Conservation (phyloP, 2,888 invertebrate species). For the Timandra comae region DNA sequence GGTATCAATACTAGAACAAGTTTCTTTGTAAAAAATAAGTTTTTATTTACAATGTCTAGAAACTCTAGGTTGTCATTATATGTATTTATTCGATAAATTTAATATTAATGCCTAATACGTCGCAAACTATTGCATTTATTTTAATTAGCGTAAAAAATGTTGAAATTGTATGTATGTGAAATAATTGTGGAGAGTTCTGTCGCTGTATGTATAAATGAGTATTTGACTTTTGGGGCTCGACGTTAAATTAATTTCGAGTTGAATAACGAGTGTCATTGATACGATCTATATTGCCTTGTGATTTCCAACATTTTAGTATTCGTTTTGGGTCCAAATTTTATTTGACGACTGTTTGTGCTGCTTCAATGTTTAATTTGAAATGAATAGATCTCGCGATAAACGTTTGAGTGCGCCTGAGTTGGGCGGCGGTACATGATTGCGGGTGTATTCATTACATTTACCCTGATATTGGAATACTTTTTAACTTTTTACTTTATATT, state of each 20-base stretch:
- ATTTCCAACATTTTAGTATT: conserved; percentile 1
- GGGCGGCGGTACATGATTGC: conserved; percentile 37
- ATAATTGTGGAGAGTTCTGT: conserved; percentile 3
- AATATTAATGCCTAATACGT: conserved; percentile 8
- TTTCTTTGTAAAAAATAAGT: no score
- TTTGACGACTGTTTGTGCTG: conserved; percentile 16
- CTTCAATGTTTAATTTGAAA: conserved; percentile 8
- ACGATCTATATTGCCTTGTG: no score
- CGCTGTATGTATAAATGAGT: no score
- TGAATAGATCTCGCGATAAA: conserved; percentile 5
- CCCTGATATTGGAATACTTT: conserved; percentile 6
- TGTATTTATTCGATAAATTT: conserved; percentile 1
- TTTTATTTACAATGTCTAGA: no score
- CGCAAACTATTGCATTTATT: conserved; percentile 15
- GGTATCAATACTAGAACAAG: no score
- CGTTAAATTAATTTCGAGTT: no score
- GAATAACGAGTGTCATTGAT: no score
- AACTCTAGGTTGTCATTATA: no score
- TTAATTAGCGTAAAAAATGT: conserved; percentile 4
- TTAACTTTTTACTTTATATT: conserved; percentile 1
- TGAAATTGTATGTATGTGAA: background rate
- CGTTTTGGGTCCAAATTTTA: conserved; percentile 34
- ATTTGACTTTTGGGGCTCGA: no score
- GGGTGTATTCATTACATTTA: conserved; percentile 38
- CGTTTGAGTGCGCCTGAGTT: conserved; percentile 26